Percentiles rank a stretch among this genome's conserved stretches.
phyloP scores from a whole-genome alignment of 2,888 invertebrate genomes.

The Sinotaia quadrata region DNA sequence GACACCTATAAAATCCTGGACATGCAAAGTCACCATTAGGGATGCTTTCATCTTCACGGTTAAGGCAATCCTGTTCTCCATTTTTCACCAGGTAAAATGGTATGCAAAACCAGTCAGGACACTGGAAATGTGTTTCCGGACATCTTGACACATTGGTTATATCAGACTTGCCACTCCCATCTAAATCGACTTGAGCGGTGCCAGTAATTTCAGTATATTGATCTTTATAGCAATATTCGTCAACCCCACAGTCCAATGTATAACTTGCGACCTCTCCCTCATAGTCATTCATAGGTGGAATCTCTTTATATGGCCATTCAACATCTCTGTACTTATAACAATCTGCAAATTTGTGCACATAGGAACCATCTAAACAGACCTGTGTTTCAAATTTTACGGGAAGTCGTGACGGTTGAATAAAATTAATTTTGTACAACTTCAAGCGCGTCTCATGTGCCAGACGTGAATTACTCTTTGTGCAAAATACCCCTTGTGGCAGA shows the following conservation, averaged over 20 bases:
- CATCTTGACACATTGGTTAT: neutral
- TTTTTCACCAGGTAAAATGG: constrained; percentile 21
- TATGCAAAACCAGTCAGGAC: constrained; percentile 17
- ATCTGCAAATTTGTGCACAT: constrained; percentile 14
- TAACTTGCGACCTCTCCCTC: no score
- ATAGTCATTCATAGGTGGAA: no score
- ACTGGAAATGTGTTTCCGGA: constrained; percentile 5
- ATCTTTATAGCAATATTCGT: no score
- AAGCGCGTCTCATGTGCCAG: neutral
- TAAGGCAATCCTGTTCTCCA: constrained; percentile 18
- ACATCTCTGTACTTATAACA: no score
- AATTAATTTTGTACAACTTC: neutral
- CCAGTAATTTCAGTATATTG: no score
- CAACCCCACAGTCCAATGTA: no score
- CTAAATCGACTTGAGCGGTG: constrained; percentile 3
- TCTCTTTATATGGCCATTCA: no score
- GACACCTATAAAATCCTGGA: constrained; percentile 29
- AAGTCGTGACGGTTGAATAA: neutral
- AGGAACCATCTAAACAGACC: constrained; percentile 12
- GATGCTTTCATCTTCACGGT: constrained; percentile 31
- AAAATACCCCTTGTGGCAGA: constrained; percentile 13
- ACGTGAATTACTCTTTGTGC: constrained; percentile 1
- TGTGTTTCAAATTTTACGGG: constrained; percentile 14
- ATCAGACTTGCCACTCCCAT: constrained; percentile 18
- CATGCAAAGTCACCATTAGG: constrained; percentile 11